Evolutionary conservation across 2,113 vertebrate genomes (phyloP).

Genomic region (Neolamprologus fasciatus): DNA sequence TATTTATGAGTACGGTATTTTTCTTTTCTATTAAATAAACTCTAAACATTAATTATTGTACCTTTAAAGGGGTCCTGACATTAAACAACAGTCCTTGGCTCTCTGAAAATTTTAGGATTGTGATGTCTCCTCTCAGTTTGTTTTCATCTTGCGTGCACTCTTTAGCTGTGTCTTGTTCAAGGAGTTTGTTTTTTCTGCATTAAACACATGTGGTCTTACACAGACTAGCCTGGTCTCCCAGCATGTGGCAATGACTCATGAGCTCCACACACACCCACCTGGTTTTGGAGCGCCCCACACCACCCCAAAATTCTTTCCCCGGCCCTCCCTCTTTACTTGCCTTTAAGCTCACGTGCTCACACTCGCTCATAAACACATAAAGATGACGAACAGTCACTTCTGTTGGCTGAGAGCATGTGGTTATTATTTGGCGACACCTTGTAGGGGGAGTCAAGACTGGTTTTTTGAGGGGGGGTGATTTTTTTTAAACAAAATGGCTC

Average conservation of each 20-base stretch:
- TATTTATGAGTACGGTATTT: not conserved
- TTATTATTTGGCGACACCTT: constrained; percentile 28
- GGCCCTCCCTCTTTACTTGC: not conserved
- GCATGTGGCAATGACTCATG: constrained; percentile 64
- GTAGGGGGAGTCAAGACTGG: not conserved
- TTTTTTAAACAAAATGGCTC: not conserved
- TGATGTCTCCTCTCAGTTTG: not conserved
- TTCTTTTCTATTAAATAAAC: not conserved
- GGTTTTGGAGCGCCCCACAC: not conserved
- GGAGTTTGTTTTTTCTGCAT: not conserved
- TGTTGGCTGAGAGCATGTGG: constrained; percentile 13
- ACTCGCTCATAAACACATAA: not conserved
- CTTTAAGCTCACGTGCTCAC: not conserved
- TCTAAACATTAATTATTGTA: not conserved
- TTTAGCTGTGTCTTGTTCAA: not conserved
- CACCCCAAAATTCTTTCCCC: not conserved
- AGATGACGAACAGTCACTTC: not conserved
- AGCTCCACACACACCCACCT: constrained; percentile 26
- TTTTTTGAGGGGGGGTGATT: not conserved
- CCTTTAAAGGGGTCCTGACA: not conserved
- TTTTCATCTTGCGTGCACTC: not conserved
- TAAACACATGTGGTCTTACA: constrained; percentile 44
- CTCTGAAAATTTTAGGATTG: not conserved
- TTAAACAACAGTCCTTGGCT: not conserved
- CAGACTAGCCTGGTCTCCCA: constrained; percentile 46